These are phyloP conservation scores for Drosophila paramelanica DNA, from an alignment of 2,888 invertebrate genomes.

Conservation along the genomic window DNA sequence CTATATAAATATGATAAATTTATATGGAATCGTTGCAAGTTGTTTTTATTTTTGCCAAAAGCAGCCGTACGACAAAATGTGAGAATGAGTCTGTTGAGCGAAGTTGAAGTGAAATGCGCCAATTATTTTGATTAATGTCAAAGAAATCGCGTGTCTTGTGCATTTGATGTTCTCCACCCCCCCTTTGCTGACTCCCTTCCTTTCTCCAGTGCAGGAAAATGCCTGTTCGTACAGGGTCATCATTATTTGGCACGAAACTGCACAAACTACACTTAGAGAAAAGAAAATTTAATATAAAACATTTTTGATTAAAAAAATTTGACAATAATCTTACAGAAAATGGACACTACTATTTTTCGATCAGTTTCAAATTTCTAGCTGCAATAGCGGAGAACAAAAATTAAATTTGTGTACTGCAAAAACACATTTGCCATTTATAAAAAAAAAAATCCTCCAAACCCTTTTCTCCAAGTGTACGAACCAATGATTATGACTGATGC, in stretches of 20 bases:
- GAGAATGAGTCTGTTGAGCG: slow-evolving; percentile 75
- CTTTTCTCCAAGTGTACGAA: slow-evolving; percentile 14
- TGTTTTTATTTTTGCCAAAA: slow-evolving; percentile 43
- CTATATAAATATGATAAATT: slow-evolving; percentile 77
- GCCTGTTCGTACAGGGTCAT: slow-evolving; percentile 46
- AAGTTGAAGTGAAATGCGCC: slow-evolving; percentile 76
- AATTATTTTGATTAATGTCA: slow-evolving; percentile 80
- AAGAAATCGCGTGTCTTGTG: slow-evolving; percentile 78
- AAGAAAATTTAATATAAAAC: not conserved
- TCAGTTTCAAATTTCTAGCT: too few relatives aligned
- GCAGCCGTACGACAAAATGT: slow-evolving; percentile 51
- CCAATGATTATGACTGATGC: slow-evolving; percentile 58
- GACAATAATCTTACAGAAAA: too few relatives aligned
- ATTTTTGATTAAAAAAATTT: too few relatives aligned
- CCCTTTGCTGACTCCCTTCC: not conserved
- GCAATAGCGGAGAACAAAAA: too few relatives aligned
- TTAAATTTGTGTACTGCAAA: too few relatives aligned
- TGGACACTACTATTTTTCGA: too few relatives aligned
- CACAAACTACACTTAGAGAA: slow-evolving; percentile 25
- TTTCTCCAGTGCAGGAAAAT: slow-evolving; percentile 17
- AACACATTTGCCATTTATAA: too few relatives aligned
- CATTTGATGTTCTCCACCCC: slow-evolving; percentile 64
- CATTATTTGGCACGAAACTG: slow-evolving; percentile 66
- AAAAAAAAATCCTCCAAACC: not conserved
- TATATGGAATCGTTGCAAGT: slow-evolving; percentile 75